A percentile compares a stretch with the other conserved stretches of the same genome.
Conservation (phyloP, 1,140 invertebrate genomes). For the Liolophura sinensis region DNA sequence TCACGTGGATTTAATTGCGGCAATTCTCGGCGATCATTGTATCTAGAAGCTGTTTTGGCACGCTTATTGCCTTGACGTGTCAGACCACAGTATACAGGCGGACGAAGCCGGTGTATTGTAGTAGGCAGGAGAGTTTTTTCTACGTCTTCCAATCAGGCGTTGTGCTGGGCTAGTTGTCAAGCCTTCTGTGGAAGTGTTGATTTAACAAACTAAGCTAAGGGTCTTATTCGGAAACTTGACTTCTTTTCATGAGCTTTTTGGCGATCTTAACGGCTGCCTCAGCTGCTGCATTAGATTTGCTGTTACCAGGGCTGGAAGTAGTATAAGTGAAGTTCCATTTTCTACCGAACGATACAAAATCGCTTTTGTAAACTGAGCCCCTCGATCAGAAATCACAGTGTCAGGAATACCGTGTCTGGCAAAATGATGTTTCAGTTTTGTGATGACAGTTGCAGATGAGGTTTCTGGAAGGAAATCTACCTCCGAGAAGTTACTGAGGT, state of each 20-base stretch:
- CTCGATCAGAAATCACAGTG: conserved; percentile 44
- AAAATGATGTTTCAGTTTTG: conserved; percentile 15
- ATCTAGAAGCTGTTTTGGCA: no score
- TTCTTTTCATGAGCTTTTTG: conserved; percentile 25
- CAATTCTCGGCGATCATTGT: no score
- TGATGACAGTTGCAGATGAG: conserved; percentile 4
- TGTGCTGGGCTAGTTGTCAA: conserved; percentile 22
- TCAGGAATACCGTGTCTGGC: conserved; percentile 29
- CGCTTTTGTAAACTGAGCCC: conserved; percentile 49
- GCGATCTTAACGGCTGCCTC: conserved; percentile 22
- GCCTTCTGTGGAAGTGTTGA: conserved; percentile 26
- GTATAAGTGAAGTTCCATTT: conserved; percentile 53
- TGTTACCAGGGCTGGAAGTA: conserved; percentile 42
- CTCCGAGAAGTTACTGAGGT: conserved; percentile 15
- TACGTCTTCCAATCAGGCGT: conserved; percentile 21
- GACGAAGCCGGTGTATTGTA: not conserved
- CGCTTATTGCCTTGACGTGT: no score
- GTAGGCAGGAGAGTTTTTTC: conserved; percentile 25
- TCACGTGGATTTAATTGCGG: no score
- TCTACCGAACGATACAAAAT: conserved; percentile 55
- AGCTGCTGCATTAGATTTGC: conserved; percentile 23
- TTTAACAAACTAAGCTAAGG: conserved; percentile 20
- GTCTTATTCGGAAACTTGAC: conserved; percentile 9
- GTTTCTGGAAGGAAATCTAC: conserved; percentile 8
- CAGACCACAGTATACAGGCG: no score